phyloP scores from a whole-genome alignment of 2,113 vertebrate genomes.

The Xiphorhynchus elegans region DNA sequence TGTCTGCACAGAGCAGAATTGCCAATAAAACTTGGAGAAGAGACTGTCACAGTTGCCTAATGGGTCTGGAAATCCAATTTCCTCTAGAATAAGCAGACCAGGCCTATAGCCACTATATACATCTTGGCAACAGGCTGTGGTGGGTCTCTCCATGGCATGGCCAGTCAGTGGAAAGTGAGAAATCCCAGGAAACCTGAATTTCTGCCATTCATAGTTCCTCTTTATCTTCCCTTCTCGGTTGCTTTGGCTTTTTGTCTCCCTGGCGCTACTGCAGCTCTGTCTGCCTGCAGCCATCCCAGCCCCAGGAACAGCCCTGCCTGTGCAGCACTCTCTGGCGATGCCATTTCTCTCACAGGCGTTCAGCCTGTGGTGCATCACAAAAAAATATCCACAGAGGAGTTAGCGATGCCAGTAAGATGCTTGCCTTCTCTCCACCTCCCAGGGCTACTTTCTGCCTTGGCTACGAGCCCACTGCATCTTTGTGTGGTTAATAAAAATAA shows the following conservation, averaged over 20 bases:
- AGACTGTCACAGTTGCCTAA: not conserved
- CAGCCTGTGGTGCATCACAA: not conserved
- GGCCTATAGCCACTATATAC: not conserved
- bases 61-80: not conserved
- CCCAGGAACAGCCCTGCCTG: not conserved
- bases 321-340: not conserved
- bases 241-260: not conserved
- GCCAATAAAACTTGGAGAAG: not conserved
- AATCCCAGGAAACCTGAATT: not conserved
- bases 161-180: not conserved
- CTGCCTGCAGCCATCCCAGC: not conserved
- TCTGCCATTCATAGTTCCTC: not conserved
- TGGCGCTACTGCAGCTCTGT: not conserved
- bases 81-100: not conserved
- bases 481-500: constrained; percentile 55
- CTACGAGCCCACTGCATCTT: constrained; percentile 42
- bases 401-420: not conserved
- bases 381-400: not conserved
- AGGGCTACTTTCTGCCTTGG: constrained; percentile 36
- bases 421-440: not conserved
- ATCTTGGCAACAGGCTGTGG: accelerated
- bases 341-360: not conserved
- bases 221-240: not conserved
- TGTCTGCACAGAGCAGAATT: not conserved
- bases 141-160: not conserved